Base-by-base conservation (phyloP, 1,140 invertebrate genomes). In the Tetranychus cinnabarinus region DNA sequence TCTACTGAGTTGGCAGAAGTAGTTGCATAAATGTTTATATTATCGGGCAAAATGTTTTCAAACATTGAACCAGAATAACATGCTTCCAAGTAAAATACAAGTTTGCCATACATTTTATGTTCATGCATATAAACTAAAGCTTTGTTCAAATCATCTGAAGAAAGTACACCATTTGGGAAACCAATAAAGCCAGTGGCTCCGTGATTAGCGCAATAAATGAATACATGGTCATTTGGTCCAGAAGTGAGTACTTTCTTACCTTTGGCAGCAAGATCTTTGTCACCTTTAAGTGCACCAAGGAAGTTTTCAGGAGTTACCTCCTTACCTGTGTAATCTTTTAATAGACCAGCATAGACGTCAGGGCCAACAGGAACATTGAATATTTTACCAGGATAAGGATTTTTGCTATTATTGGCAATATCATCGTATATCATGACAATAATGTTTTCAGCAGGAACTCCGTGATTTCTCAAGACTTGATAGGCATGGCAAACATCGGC, bases 11-110 rank as follows among this genome's bases (percentile, higher is more conserved):
- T 81, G 8, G 81, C 75, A 54, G 81, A 81, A 47, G 81, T 81
- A n/a, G 80, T 76, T 6, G 77, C 81, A 71, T 77, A 80, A 55
- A 82, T 80, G 68, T 78, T 77, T 59, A 77, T 74, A 66, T 79
- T 70, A 35, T 73, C 68, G 1, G 75, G 71, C 31, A 81, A 70
- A 23, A 80, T 65, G 55, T 74, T 70, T 47, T 78, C 69, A 70
- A 82, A 82, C 78, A 82, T 82, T 1, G 80, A 81, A 7, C 81
- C 81, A 52, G 78, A 79, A 68, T 82, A 77, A 70, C 80, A 82
- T 10, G 81, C 78, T 69, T 82, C 81, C 60, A 82, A 68, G 69
- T 82, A 82, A 56, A 82, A 70, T 12, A 81, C 74, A 70, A 81
- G 67, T 68, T 76, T 70, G 42, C 61, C 68, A 66, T 71, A 78